phyloP scores from a whole-genome alignment of 2,888 invertebrate species.

The Drosophila neutralis region DNA sequence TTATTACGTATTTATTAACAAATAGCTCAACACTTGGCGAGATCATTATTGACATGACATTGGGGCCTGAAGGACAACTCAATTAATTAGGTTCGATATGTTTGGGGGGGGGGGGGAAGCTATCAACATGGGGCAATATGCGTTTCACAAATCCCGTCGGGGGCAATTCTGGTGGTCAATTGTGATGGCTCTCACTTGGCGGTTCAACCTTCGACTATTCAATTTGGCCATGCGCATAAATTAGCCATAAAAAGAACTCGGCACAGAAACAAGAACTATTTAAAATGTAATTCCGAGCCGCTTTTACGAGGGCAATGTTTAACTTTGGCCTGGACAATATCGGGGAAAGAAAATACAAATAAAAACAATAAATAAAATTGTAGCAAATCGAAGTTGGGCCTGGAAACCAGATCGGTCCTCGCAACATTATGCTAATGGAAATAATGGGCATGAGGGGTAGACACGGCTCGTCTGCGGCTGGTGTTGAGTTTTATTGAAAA shows the following conservation, averaged over 20 bases:
- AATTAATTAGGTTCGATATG: slow-evolving; percentile 18
- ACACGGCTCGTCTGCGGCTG: slow-evolving; percentile 59
- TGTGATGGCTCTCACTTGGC: slow-evolving; percentile 8
- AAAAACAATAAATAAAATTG: slow-evolving; percentile 77
- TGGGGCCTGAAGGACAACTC: slow-evolving; percentile 31
- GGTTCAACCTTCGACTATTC: slow-evolving; percentile 37
- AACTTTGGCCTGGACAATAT: slow-evolving; percentile 39
- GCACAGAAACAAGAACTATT: slow-evolving; percentile 68
- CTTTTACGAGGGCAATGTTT: slow-evolving; percentile 60
- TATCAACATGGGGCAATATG: slow-evolving; percentile 5
- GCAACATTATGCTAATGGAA: slow-evolving; percentile 79
- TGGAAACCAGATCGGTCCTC: slow-evolving; percentile 53
- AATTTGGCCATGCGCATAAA: slow-evolving; percentile 79
- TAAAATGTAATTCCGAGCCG: slow-evolving; percentile 73
- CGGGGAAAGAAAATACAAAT: slow-evolving; percentile 29
- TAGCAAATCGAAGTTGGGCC: slow-evolving; percentile 62
- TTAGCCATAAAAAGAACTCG: slow-evolving; percentile 75
- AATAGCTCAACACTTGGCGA: slow-evolving; percentile 6
- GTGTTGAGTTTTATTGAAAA: slow-evolving; percentile 71
- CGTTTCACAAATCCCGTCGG: slow-evolving; percentile 15
- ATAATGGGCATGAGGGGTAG: slow-evolving; percentile 27
- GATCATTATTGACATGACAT: slow-evolving; percentile 25
- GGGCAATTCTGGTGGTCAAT: slow-evolving; percentile 37
- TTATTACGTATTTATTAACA: slow-evolving; percentile 1
- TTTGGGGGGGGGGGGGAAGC: background rate